Evolutionary conservation across 2,113 vertebrate species (phyloP).

Genomic region (Corythoichthys intestinalis): DNA sequence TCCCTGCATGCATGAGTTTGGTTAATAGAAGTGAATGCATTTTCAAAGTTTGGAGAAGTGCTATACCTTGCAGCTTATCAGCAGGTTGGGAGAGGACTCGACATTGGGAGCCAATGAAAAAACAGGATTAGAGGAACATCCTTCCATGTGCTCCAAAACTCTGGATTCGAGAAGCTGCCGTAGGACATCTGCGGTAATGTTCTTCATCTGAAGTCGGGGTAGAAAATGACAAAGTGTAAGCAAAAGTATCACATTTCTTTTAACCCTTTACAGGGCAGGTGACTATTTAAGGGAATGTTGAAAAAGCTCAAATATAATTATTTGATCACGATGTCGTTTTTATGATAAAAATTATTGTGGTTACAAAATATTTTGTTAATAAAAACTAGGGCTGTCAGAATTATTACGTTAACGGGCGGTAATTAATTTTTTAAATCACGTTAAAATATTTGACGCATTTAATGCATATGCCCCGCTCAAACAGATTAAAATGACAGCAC

Average conservation of each 20-base stretch:
- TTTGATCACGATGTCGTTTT: no score
- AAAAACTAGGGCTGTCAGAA: no score
- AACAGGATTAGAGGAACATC: constrained; percentile 59
- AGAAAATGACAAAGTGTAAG: background rate
- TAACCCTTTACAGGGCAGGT: background rate
- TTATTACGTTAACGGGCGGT: no score
- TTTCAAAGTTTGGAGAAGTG: background rate
- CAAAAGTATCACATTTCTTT: background rate
- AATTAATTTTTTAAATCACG: no score
- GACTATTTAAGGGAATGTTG: no score
- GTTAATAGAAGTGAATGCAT: background rate
- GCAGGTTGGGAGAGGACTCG: constrained; percentile 53
- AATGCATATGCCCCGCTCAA: no score
- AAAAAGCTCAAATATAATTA: no score
- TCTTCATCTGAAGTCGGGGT: constrained; percentile 41
- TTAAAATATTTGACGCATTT: no score
- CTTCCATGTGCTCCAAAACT: constrained; percentile 68
- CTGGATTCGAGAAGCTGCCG: constrained; percentile 59
- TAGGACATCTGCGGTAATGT: constrained; percentile 56
- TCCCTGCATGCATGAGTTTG: no score
- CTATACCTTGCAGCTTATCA: constrained; percentile 72
- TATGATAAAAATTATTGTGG: no score
- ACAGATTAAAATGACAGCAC: no score
- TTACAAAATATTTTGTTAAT: no score
- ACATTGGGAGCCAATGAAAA: constrained; percentile 61